Conservation (phyloP, 2,888 invertebrate genomes). For the Magallana nippona region DNA sequence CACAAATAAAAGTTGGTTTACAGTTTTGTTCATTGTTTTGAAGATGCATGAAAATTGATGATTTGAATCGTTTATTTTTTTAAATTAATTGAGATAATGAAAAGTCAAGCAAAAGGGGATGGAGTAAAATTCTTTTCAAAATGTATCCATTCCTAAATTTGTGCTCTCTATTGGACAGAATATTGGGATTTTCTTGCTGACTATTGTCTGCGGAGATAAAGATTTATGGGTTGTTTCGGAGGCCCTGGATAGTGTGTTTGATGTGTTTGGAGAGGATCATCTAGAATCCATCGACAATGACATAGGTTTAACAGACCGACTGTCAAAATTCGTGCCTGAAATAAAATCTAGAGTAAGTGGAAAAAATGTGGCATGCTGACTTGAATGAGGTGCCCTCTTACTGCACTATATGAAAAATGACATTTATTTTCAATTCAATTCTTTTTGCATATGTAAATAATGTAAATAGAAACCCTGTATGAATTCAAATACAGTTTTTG, state of each 20-base stretch:
- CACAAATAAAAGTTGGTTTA: too few species aligned
- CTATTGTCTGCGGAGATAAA: conserved; percentile 83
- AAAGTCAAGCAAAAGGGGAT: not conserved
- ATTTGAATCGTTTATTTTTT: too few species aligned
- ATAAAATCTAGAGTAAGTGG: conserved; percentile 85
- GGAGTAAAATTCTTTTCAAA: not conserved
- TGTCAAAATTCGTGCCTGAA: conserved; percentile 83
- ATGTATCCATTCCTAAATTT: not conserved
- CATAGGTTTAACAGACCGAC: conserved; percentile 84
- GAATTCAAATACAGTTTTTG: too few species aligned
- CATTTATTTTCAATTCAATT: too few species aligned
- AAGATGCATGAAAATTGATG: too few species aligned
- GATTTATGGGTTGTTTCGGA: conserved; percentile 88
- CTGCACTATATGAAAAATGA: not conserved
- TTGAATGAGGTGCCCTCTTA: not conserved
- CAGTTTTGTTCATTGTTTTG: too few species aligned
- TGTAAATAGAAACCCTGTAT: too few species aligned
- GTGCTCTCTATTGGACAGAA: conserved; percentile 60
- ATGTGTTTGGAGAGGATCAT: conserved; percentile 89
- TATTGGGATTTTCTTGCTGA: conserved; percentile 83
- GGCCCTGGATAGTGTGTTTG: conserved; percentile 87
- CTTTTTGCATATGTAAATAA: too few species aligned
- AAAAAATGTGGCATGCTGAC: not conserved
- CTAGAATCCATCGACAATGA: conserved; percentile 85
- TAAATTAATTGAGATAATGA: too few species aligned